These are phyloP conservation scores for Pedionomus torquatus DNA, from an alignment of 2,113 vertebrate species.

Conservation along the genomic window DNA sequence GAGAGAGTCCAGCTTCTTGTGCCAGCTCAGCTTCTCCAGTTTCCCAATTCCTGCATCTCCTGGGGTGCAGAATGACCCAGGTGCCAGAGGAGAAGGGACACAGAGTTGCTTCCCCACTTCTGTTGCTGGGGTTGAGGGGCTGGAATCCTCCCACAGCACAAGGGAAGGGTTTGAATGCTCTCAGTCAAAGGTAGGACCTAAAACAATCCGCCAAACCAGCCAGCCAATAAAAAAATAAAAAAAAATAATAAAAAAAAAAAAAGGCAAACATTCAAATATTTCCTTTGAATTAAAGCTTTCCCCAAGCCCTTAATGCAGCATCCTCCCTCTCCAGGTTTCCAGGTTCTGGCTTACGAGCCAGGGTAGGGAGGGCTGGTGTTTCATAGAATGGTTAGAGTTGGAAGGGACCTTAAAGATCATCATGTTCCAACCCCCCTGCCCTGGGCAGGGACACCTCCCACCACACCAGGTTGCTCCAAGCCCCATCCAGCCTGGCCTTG, in stretches of 20 bases:
- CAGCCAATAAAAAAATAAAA: neutral
- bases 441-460: too few relatives aligned
- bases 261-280: neutral
- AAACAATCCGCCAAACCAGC: neutral
- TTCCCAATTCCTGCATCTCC: neutral
- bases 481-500: too few relatives aligned
- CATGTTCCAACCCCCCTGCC: too few relatives aligned
- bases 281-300: neutral
- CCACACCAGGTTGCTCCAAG: too few relatives aligned
- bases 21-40: neutral
- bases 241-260: neutral
- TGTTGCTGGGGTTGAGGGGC: fast-evolving
- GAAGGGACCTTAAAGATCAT: too few relatives aligned
- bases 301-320: fast-evolving
- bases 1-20: neutral
- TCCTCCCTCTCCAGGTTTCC: fast-evolving
- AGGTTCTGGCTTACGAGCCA: too few relatives aligned
- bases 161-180: neutral
- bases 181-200: neutral
- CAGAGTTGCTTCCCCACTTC: fast-evolving
- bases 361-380: fast-evolving
- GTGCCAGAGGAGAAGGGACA: neutral
- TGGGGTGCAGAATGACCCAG: neutral
- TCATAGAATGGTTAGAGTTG: too few relatives aligned
- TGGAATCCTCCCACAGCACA: neutral